These are phyloP conservation scores for Coracias cyanogaster DNA, from an alignment of 2,797 vertebrate species.

Conservation along the genomic window DNA sequence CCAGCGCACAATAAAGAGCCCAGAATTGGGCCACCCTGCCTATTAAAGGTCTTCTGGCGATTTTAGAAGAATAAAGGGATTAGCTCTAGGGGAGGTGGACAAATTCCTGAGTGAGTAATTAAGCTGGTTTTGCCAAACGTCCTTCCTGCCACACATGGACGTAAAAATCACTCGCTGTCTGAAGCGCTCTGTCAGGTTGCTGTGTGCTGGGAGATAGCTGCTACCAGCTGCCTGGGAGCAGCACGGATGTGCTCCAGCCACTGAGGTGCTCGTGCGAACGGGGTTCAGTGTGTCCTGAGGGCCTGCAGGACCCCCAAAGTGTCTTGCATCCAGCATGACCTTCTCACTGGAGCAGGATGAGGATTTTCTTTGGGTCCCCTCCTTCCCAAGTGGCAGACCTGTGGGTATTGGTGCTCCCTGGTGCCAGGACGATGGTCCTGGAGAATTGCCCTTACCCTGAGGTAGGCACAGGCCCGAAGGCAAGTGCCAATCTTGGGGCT, in stretches of 20 bases:
- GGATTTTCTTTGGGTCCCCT: neutral
- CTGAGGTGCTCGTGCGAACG: neutral
- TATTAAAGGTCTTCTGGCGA: neutral
- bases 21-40: neutral
- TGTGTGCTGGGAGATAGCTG: neutral
- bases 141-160: neutral
- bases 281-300: neutral
- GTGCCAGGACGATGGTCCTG: neutral
- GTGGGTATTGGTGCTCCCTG: neutral
- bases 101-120: neutral
- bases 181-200: neutral
- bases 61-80: neutral
- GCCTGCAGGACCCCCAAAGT: neutral
- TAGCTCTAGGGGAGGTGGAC: neutral
- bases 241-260: neutral
- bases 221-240: neutral
- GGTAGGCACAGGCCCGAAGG: neutral
- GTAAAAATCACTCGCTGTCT: fast-evolving
- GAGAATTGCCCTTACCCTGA: neutral
- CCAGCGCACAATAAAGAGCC: neutral
- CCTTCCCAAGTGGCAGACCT: neutral
- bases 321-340: neutral
- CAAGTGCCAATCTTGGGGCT: neutral
- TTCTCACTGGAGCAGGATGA: neutral
- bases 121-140: neutral